phyloP scores from a whole-genome alignment of 2,113 vertebrate genomes.

The Aspiorhynchus laticeps region DNA sequence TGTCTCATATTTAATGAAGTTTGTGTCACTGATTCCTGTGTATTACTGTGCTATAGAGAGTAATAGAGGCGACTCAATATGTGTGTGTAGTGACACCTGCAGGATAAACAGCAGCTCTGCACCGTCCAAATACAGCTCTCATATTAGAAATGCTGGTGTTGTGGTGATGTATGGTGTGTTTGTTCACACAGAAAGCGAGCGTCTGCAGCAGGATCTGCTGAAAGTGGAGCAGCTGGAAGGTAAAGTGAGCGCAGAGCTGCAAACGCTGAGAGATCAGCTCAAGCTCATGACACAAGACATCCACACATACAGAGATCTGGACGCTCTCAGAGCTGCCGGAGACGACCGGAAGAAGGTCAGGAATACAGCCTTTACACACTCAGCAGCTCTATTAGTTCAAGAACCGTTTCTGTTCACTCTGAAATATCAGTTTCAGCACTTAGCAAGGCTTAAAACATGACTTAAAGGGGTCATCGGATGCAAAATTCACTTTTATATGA shows the following conservation, averaged over 20 bases:
- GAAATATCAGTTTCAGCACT: too few relatives aligned
- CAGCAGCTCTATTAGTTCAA: not conserved
- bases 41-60: not conserved
- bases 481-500: too few relatives aligned
- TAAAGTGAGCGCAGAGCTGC: slow-evolving; percentile 87
- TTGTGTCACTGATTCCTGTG: not conserved
- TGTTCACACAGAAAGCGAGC: slow-evolving; percentile 82
- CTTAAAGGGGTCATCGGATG: too few relatives aligned
- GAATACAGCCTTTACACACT: not conserved
- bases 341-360: slow-evolving; percentile 87
- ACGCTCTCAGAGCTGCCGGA: slow-evolving; percentile 81
- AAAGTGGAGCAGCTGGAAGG: slow-evolving; percentile 93
- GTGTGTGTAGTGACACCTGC: not conserved
- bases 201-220: slow-evolving; percentile 90
- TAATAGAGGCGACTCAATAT: not conserved
- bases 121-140: not conserved
- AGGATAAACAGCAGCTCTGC: not conserved
- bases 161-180: not conserved
- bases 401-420: not conserved
- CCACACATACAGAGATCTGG: slow-evolving; percentile 83
- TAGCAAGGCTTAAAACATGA: too few relatives aligned
- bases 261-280: slow-evolving; percentile 83
- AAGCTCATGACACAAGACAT: slow-evolving; percentile 82
- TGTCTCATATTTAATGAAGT: not conserved
- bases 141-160: not conserved